Evolutionary conservation across 2,888 invertebrate species (phyloP).

Genomic region (Lochmaea capreae): DNA sequence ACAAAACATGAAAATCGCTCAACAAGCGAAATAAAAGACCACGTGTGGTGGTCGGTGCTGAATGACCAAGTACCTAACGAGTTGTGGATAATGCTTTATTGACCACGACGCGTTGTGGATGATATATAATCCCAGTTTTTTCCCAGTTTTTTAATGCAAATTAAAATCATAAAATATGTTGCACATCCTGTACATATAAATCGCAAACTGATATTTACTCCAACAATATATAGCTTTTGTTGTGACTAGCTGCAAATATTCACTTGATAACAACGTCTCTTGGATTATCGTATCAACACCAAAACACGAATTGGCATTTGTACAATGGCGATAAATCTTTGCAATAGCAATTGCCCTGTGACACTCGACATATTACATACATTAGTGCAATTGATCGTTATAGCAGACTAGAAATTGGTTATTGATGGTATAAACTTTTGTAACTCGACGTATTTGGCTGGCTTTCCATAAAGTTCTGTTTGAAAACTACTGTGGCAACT

Average conservation of each 20-base stretch:
- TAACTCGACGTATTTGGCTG: constrained; percentile 29
- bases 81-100: too few species aligned
- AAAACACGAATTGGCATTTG: constrained; percentile 35
- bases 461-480: constrained; percentile 43
- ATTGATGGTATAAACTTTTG: constrained; percentile 45
- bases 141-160: too few species aligned
- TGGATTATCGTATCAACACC: constrained; percentile 7
- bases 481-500: constrained; percentile 58
- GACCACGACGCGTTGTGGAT: too few species aligned
- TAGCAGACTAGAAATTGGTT: constrained; percentile 46
- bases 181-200: not conserved
- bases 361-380: constrained; percentile 50
- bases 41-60: too few species aligned
- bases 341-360: constrained; percentile 48
- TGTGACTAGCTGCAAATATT: constrained; percentile 7
- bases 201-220: not conserved
- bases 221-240: not conserved
- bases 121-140: too few species aligned
- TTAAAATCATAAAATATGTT: not conserved
- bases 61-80: too few species aligned
- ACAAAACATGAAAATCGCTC: too few species aligned
- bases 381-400: constrained; percentile 48
- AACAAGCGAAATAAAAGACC: too few species aligned
- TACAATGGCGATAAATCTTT: constrained; percentile 36
- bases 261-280: constrained; percentile 6